Conservation (phyloP, 2,888 invertebrate genomes). For the Drosophila subsilvestris region DNA sequence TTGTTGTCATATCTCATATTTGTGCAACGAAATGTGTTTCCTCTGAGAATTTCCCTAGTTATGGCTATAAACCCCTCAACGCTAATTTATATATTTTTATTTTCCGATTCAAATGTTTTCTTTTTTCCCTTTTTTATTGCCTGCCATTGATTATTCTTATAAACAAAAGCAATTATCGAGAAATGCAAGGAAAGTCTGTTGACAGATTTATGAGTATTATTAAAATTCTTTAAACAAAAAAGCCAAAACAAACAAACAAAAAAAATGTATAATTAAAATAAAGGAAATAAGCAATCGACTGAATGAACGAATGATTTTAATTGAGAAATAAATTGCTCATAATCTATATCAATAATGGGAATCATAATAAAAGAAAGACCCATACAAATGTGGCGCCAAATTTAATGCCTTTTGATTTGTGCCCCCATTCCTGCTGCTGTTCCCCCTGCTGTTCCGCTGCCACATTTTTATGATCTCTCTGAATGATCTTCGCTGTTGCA, state of each 20-base stretch:
- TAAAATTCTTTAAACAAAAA: not conserved
- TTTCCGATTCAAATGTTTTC: too few relatives aligned
- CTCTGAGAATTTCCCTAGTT: too few relatives aligned
- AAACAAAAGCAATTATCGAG: not conserved
- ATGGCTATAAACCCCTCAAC: too few relatives aligned
- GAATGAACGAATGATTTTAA: conserved; percentile 31
- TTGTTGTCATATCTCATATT: too few relatives aligned
- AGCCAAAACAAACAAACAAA: too few relatives aligned
- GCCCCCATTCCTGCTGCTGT: too few relatives aligned
- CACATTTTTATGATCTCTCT: not conserved
- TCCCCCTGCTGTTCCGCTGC: not conserved
- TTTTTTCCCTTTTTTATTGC: too few relatives aligned
- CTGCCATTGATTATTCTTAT: too few relatives aligned
- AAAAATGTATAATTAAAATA: not conserved
- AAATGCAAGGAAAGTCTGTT: too few relatives aligned
- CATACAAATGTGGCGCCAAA: not conserved
- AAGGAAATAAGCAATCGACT: not conserved
- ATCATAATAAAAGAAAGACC: conserved; percentile 1
- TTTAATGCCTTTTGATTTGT: not conserved
- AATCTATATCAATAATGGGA: conserved; percentile 13
- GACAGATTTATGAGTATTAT: not conserved
- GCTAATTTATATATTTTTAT: too few relatives aligned
- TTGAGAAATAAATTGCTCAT: conserved; percentile 31
- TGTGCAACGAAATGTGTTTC: too few relatives aligned
- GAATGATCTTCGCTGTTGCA: not conserved